A percentile compares a stretch with the other conserved stretches of the same genome.
Evolutionary conservation across 1,140 invertebrate genomes (phyloP).

Genomic region (Psix sp.): DNA sequence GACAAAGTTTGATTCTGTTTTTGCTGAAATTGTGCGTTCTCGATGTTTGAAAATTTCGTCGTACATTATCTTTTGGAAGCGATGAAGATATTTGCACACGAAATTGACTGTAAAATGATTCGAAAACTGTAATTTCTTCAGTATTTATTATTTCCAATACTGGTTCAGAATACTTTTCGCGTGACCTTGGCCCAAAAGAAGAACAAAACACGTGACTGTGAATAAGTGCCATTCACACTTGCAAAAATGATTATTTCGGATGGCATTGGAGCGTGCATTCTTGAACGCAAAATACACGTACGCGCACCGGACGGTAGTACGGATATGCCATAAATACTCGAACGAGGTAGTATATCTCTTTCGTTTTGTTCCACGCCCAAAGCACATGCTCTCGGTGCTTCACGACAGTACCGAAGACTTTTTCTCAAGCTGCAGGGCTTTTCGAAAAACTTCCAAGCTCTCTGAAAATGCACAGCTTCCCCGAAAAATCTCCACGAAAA

Average conservation of each 20-base stretch:
- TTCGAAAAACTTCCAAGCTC: conserved; percentile 32
- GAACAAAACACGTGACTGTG: conserved; percentile 35
- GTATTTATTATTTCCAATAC: conserved; percentile 13
- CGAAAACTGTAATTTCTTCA: conserved; percentile 1
- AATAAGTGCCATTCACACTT: conserved; percentile 71
- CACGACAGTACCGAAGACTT: conserved; percentile 50
- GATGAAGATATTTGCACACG: conserved; percentile 13
- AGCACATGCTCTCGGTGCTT: conserved; percentile 73
- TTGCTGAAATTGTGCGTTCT: too few species aligned
- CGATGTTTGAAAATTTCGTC: too few species aligned
- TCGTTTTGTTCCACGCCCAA: conserved; percentile 74
- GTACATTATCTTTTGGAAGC: conserved; percentile 3
- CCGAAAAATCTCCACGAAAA: conserved; percentile 33
- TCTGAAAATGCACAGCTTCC: conserved; percentile 28
- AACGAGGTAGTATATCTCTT: conserved; percentile 75
- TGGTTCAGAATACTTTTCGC: neutral
- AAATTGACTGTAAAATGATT: conserved; percentile 13
- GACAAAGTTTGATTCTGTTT: too few species aligned
- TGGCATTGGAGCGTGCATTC: conserved; percentile 67
- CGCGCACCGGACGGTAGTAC: conserved; percentile 69
- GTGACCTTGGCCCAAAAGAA: conserved; percentile 30
- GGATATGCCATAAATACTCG: conserved; percentile 76
- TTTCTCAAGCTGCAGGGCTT: conserved; percentile 48
- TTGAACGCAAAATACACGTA: conserved; percentile 62
- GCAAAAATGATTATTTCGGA: conserved; percentile 73